Percentiles rank a stretch among this genome's conserved stretches.
These are phyloP conservation scores for Toxotes lorentzi DNA, from an alignment of 2,797 vertebrate genomes.

Conservation along the genomic window DNA sequence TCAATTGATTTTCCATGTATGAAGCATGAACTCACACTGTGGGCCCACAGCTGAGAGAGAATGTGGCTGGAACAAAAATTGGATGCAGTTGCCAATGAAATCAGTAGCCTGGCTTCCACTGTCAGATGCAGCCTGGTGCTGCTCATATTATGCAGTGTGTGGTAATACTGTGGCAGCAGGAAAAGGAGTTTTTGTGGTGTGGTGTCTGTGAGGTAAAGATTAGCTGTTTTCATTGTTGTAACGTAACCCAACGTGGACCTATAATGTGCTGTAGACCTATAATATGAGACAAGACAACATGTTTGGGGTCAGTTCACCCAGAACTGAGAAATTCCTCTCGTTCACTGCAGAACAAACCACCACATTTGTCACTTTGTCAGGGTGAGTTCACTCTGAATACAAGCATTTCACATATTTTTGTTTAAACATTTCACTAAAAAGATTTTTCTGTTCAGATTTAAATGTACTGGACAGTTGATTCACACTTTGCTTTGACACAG, in stretches of 20 bases:
- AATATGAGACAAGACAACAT: slow-evolving; percentile 48
- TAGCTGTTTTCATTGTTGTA: slow-evolving; percentile 72
- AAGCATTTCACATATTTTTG: neutral
- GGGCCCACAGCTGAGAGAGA: slow-evolving; percentile 55
- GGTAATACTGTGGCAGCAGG: slow-evolving; percentile 69
- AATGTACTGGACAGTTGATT: neutral
- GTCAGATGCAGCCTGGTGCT: slow-evolving; percentile 37
- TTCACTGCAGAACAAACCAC: slow-evolving; percentile 26
- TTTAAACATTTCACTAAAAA: slow-evolving; percentile 1
- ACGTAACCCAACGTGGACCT: slow-evolving; percentile 61
- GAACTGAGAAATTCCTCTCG: slow-evolving; percentile 28
- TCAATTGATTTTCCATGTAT: slow-evolving; percentile 67
- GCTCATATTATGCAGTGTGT: slow-evolving; percentile 59
- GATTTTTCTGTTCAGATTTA: neutral
- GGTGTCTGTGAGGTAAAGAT: slow-evolving; percentile 63
- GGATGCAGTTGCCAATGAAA: slow-evolving; percentile 71
- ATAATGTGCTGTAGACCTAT: slow-evolving; percentile 41
- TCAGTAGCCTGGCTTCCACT: slow-evolving; percentile 64
- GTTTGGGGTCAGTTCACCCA: slow-evolving; percentile 49
- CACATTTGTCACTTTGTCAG: neutral
- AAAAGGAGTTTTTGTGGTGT: slow-evolving; percentile 66
- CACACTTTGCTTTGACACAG: neutral
- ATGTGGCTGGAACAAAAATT: slow-evolving; percentile 56
- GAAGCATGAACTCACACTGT: slow-evolving; percentile 30
- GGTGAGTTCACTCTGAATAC: neutral